Conservation (phyloP, 2,797 vertebrate genomes). For the Salmo trutta region DNA sequence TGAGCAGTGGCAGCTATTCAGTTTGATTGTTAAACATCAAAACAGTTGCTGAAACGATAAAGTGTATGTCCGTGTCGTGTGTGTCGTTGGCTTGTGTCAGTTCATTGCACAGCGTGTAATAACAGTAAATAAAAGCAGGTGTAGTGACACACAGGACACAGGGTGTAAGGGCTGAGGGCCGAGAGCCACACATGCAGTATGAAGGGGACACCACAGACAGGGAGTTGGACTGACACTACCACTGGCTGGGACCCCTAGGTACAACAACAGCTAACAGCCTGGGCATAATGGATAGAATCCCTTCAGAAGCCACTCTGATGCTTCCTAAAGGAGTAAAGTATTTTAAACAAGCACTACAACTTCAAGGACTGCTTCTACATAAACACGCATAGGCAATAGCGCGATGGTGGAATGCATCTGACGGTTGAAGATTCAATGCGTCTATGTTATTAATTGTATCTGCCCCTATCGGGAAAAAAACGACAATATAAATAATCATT, state of each 20-base stretch:
- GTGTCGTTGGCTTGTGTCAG: background rate
- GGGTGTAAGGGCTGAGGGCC: conserved; percentile 23
- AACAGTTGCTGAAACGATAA: background rate
- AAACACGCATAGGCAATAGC: background rate
- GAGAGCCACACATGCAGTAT: conserved; percentile 42
- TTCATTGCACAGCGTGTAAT: background rate
- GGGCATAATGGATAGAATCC: background rate
- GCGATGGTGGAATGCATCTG: conserved; percentile 34
- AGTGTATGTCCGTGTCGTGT: background rate
- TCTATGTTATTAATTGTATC: conserved; percentile 7
- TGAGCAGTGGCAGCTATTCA: background rate
- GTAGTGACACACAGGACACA: conserved; percentile 44
- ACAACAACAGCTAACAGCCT: background rate
- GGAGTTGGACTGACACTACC: conserved; percentile 16
- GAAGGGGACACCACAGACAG: conserved; percentile 52
- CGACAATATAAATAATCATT: conserved; percentile 21
- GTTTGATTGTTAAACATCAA: background rate
- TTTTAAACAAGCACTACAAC: background rate
- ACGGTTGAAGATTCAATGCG: conserved; percentile 11
- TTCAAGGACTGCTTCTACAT: background rate
- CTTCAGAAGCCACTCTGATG: background rate
- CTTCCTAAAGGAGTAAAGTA: background rate
- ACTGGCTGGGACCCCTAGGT: background rate
- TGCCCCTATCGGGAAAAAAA: background rate
- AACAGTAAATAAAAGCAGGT: conserved; percentile 31